A percentile compares a stretch with the other conserved stretches of the same genome.
Conservation (phyloP, 2,113 vertebrate genomes). For the Galbula dea region DNA sequence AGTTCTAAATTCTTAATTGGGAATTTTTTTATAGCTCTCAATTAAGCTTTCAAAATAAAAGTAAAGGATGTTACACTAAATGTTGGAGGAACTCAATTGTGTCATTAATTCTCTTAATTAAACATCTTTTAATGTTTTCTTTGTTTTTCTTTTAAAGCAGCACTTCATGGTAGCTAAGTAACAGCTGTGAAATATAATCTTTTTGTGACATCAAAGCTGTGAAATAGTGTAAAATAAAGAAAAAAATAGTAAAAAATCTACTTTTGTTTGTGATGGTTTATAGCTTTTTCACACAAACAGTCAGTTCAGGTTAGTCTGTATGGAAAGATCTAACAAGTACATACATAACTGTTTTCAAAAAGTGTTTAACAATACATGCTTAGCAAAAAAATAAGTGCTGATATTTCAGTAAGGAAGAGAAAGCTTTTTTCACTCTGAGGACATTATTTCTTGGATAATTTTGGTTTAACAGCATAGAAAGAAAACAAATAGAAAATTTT, state of each 20-base stretch:
- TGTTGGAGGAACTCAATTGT: neutral
- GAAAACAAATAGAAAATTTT: neutral
- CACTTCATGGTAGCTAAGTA: constrained; percentile 18
- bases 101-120: constrained; percentile 48
- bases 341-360: neutral
- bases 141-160: neutral
- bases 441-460: neutral
- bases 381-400: neutral
- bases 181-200: constrained; percentile 3
- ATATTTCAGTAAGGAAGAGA: neutral
- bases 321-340: neutral
- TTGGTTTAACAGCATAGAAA: neutral
- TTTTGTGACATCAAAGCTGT: constrained; percentile 14
- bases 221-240: neutral
- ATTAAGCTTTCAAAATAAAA: constrained; percentile 41
- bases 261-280: neutral
- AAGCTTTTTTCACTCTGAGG: neutral
- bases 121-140: constrained; percentile 24
- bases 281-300: neutral
- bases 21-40: constrained; percentile 53
- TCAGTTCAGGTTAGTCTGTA: neutral
- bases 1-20: constrained; percentile 30
- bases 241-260: neutral
- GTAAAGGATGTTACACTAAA: neutral
- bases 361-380: neutral